Evolutionary conservation across 2,888 invertebrate genomes (phyloP), one percentile per base, ranked within the genome.

Genomic region (Crossocerus cetratus): DNA sequence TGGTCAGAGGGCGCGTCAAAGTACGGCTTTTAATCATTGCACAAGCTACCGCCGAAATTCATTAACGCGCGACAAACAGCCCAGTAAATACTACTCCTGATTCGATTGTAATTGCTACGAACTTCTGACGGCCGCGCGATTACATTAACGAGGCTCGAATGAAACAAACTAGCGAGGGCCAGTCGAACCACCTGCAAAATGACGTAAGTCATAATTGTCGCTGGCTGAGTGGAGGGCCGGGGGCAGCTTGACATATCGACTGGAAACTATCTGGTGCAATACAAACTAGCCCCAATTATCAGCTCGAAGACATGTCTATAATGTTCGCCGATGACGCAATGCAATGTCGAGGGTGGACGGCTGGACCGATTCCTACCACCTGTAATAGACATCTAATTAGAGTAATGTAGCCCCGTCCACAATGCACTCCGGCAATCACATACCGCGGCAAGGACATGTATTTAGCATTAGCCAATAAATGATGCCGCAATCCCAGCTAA

Each of bases 351-450:
- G 56, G 63, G 72, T 64, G 69, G 74, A 69, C 63, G 16, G 43
- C 16, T 56, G 54, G 59, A 62, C 65, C 70, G 69, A 71, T 68
- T 71, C 65, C 55, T 44, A 56, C 60, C 69, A 76, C 74, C 81
- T 72, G 72, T 76, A 81, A 77, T 76, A 77, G 79, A 79, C 76
- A 76, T 81, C 81, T 81, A 81, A 81, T 81, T 80, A 77, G 75
- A 72, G 55, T 79, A 79, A 81, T 81, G 66, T 76, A 81, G 81
- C 69, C 74, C 77, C 76, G 4, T 71, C 72, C 68, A 71, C 70
- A 69, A n/a, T n/a, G 58, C 65, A 66, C 74, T 59, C 56, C 53
- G 65, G 16, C 55, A 64, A 80, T 80, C 77, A 44, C 80, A 75
- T 80, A 74, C 80, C 80, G 56, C 5, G 58, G 65, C 71, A 80